A percentile compares a stretch with the other conserved stretches of the same genome.
Evolutionary conservation across 1,140 invertebrate species (phyloP).

Genomic region (Drosophila suzukii): DNA sequence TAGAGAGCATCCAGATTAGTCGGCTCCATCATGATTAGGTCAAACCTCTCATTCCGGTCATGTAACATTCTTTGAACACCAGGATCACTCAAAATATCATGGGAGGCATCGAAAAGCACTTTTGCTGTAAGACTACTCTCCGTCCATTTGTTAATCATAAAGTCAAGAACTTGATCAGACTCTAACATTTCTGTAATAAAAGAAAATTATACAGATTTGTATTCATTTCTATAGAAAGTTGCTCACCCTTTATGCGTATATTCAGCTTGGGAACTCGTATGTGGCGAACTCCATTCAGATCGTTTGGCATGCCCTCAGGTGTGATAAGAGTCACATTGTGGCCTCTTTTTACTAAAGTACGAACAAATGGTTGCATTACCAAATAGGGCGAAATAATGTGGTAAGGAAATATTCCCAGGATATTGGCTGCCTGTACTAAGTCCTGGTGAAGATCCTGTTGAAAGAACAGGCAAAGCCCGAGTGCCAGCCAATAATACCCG

Average conservation of each 20-base stretch:
- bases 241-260: constrained; percentile 21
- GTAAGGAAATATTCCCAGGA: constrained; percentile 45
- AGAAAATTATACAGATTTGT: neutral
- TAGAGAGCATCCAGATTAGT: constrained; percentile 39
- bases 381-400: constrained; percentile 20
- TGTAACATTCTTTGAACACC: constrained; percentile 45
- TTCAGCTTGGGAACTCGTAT: constrained; percentile 34
- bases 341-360: constrained; percentile 21
- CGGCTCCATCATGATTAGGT: constrained; percentile 59
- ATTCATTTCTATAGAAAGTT: neutral
- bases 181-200: neutral
- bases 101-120: constrained; percentile 23
- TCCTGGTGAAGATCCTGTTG: neutral
- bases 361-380: constrained; percentile 27
- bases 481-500: neutral
- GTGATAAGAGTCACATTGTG: constrained; percentile 53
- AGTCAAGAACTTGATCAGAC: neutral
- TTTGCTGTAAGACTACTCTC: constrained; percentile 2
- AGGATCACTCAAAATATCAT: constrained; percentile 26
- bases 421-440: constrained; percentile 17
- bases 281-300: constrained; percentile 43
- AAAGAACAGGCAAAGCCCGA: constrained; percentile 1
- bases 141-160: constrained; percentile 35
- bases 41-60: constrained; percentile 47
- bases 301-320: neutral